A percentile compares a stretch with the other conserved stretches of the same genome.
Evolutionary conservation across 1,140 invertebrate genomes (phyloP).

Genomic region (Penaeus indicus): DNA sequence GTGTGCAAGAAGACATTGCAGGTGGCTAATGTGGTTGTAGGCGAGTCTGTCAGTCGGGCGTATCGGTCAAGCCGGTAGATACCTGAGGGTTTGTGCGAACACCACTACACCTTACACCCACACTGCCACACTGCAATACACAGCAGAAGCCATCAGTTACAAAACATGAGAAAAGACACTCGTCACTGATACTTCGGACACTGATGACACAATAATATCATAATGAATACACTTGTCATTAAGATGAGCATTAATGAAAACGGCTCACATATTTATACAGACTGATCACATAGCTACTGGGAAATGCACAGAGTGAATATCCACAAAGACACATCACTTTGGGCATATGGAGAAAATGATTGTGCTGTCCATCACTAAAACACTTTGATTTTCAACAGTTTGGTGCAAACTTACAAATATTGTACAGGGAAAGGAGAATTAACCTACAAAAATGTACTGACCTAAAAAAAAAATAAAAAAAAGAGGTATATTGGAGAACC

Average conservation of each 20-base stretch:
- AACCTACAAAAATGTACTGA: conserved; percentile 64
- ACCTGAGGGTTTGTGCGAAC: conserved; percentile 57
- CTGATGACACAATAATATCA: conserved; percentile 62
- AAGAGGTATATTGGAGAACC: conserved; percentile 63
- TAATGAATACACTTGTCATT: conserved; percentile 63
- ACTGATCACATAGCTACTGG: conserved; percentile 63
- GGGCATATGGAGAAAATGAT: conserved; percentile 65
- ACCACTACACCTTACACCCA: conserved; percentile 53
- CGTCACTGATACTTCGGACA: conserved; percentile 60
- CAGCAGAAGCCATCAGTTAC: conserved; percentile 58
- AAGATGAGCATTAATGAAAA: conserved; percentile 61
- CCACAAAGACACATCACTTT: conserved; percentile 60
- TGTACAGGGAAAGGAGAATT: conserved; percentile 62
- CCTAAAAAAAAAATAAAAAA: conserved; percentile 54
- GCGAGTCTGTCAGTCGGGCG: conserved; percentile 31
- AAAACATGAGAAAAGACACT: conserved; percentile 56
- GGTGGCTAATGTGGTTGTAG: neutral
- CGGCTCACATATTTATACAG: conserved; percentile 50
- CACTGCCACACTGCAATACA: conserved; percentile 48
- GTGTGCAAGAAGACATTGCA: conserved; percentile 28
- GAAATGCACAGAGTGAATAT: conserved; percentile 58
- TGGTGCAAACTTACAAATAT: conserved; percentile 66
- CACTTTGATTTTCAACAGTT: conserved; percentile 65
- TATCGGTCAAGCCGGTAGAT: conserved; percentile 47
- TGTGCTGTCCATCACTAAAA: conserved; percentile 66